Base-by-base conservation (phyloP, 2,797 vertebrate species). In the Dromococcyx pavoninus region DNA sequence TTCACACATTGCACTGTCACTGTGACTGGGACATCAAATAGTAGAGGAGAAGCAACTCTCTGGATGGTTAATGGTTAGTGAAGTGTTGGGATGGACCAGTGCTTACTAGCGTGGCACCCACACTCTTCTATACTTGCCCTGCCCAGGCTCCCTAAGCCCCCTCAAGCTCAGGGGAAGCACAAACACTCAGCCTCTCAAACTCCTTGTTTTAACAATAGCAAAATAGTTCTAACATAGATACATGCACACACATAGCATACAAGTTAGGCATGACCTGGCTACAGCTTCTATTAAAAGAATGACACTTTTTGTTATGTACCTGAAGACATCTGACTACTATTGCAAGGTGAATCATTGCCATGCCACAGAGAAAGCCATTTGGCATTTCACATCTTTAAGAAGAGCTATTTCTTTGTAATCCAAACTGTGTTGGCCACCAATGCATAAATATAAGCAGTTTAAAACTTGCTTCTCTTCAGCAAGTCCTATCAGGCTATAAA, bases 401-500 rank as follows among this genome's bases (percentile, higher is more conserved):
- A 93, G 69, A 89, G 70, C 66, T 65, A 15, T 60, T 75, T 67
- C 77, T 88, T 76, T 76, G 39, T 30, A 79, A 86, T 65, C 67
- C 74, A 54, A 44, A 70, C n/a, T 53, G 51, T 5, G 4, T 37
- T 74, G 80, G 86, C 70, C 88, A 81, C 41, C 53, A 58, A 28
- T 0, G 1, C 71, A 76, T 90, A 93, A 92, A 91, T 75, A 92
- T 4, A 83, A 89, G 61, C 48, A 78, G 46, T 69, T 78, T 44
- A 72, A 94, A 74, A 83, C 62, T 53, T 69, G 64, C 64, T 86
- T 53, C 78, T 87, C 88, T 67, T 79, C 82, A 70, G 74, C 62
- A 65, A 93, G 61, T 72, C 66, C 58, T 88, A 85, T 57, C 33
- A 85, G 43, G 48, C 67, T 70, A 92, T 79, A 95, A 84, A 84